phyloP scores from a whole-genome alignment of 2,888 invertebrate species.

The Rugalucina vietnamica region DNA sequence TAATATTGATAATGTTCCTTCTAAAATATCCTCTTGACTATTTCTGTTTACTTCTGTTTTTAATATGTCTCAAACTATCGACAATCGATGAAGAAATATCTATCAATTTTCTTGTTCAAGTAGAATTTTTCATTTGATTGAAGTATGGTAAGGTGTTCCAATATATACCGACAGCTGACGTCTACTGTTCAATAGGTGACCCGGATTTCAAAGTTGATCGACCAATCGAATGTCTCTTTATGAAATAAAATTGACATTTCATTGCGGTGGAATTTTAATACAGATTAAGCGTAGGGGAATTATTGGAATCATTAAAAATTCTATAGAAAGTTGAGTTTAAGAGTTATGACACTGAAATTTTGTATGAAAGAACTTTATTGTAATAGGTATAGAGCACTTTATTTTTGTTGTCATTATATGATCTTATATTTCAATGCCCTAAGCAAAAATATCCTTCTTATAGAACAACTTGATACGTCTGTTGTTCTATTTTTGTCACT shows the following conservation, averaged over 20 bases:
- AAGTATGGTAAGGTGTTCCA: not conserved
- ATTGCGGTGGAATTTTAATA: not conserved
- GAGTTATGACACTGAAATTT: constrained; percentile 1
- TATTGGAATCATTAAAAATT: not conserved
- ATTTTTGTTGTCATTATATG: not conserved
- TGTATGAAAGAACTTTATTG: not conserved
- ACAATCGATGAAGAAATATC: not conserved
- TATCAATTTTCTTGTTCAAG: not conserved
- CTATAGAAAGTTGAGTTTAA: not conserved
- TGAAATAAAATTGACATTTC: constrained; percentile 15
- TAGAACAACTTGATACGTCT: not conserved
- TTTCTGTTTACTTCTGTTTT: constrained; percentile 7
- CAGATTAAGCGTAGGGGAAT: not conserved
- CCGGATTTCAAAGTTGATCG: not conserved
- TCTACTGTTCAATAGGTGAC: not conserved
- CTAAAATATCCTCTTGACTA: not conserved
- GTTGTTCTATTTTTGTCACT: not conserved
- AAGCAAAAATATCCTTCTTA: not conserved
- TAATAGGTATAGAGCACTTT: not conserved
- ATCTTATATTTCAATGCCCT: not conserved
- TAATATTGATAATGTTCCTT: not conserved
- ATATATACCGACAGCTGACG: not conserved
- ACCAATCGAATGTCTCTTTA: constrained; percentile 33
- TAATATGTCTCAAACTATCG: not conserved
- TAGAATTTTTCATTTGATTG: not conserved